Conservation (phyloP, 1,140 invertebrate genomes). For the Orussus abietinus region DNA sequence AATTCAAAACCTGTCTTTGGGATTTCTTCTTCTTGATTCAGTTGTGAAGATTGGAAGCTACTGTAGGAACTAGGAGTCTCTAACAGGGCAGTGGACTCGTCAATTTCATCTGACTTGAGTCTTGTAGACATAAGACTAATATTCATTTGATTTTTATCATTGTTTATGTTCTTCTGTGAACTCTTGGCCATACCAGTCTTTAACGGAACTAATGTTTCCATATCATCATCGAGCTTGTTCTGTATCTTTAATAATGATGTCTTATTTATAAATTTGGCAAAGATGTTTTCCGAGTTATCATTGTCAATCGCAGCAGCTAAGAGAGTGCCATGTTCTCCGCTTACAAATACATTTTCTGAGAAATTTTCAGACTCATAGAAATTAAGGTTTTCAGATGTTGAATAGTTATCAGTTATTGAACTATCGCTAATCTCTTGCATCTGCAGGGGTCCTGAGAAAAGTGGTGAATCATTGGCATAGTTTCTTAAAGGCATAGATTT, state of each 20-base stretch:
- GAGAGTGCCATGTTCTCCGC: slow-evolving; percentile 31
- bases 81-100: slow-evolving; percentile 39
- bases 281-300: slow-evolving; percentile 38
- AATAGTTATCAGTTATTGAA: slow-evolving; percentile 34
- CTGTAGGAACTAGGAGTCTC: slow-evolving; percentile 43
- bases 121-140: slow-evolving; percentile 29
- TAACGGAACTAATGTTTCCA: slow-evolving; percentile 35
- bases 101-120: slow-evolving; percentile 44
- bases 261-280: slow-evolving; percentile 45
- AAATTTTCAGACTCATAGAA: slow-evolving; percentile 42
- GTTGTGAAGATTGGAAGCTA: slow-evolving; percentile 41
- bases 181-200: slow-evolving; percentile 17
- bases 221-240: slow-evolving; percentile 37
- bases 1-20: slow-evolving; percentile 75
- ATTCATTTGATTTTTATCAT: slow-evolving; percentile 35
- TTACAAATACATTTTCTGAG: slow-evolving; percentile 33
- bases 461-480: slow-evolving; percentile 29
- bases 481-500: slow-evolving; percentile 25
- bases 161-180: slow-evolving; percentile 23
- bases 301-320: slow-evolving; percentile 24
- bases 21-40: slow-evolving; percentile 50
- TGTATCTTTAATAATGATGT: slow-evolving; percentile 44
- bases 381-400: slow-evolving; percentile 31
- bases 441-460: slow-evolving; percentile 37
- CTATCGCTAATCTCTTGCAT: slow-evolving; percentile 31